Evolutionary conservation across 2,797 vertebrate genomes (phyloP).

Genomic region (Amniataba percoides): DNA sequence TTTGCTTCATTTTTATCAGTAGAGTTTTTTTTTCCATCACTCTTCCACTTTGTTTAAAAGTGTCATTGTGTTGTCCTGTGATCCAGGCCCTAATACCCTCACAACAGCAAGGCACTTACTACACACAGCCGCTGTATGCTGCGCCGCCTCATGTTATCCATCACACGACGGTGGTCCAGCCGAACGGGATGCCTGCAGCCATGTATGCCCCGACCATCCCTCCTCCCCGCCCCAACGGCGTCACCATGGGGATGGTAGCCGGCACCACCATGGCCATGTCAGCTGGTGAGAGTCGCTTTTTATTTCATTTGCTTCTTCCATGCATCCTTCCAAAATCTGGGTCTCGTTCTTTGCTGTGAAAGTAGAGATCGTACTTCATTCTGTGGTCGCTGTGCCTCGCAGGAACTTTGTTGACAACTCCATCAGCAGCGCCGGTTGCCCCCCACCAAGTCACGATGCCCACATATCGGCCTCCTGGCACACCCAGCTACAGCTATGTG

Average conservation of each 20-base stretch:
- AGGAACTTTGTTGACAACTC: constrained; percentile 98
- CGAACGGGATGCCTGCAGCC: constrained; percentile 96
- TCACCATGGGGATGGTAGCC: constrained; percentile 98
- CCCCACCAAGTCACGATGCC: constrained; percentile 95
- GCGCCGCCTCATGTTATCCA: constrained; percentile 98
- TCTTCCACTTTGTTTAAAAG: too few relatives aligned
- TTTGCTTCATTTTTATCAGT: too few relatives aligned
- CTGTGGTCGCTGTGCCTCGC: constrained; percentile 41
- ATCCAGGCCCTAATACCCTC: constrained; percentile 72
- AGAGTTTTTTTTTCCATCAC: too few relatives aligned
- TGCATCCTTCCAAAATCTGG: background rate
- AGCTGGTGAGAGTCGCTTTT: constrained; percentile 86
- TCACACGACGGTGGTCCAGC: constrained; percentile 99
- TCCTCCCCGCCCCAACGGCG: constrained; percentile 88
- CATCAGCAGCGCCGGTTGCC: constrained; percentile 93
- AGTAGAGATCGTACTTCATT: background rate
- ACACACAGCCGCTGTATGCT: constrained; percentile 97
- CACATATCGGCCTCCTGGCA: constrained; percentile 93
- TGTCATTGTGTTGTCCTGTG: background rate
- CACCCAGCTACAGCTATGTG: constrained; percentile 98
- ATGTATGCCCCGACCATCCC: constrained; percentile 93
- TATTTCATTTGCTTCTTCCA: background rate
- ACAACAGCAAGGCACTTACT: constrained; percentile 95
- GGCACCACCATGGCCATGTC: constrained; percentile 99
- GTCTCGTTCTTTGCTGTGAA: background rate